Conservation (phyloP, 2,797 vertebrate species). For the Glossophaga mutica region DNA sequence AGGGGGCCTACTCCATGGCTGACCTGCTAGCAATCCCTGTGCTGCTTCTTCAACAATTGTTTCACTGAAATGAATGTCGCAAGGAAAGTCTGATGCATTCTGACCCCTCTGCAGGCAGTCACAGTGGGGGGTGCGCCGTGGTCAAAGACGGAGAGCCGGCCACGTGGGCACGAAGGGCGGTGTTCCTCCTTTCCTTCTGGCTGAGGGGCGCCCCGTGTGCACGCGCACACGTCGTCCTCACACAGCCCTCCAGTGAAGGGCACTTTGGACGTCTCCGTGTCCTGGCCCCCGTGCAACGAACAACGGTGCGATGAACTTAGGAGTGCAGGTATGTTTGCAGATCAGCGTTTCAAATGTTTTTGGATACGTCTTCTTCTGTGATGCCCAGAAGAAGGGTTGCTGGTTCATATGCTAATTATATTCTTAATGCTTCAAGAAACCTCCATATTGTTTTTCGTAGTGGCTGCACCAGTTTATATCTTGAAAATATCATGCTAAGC, state of each 20-base stretch:
- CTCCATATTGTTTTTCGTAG: neutral
- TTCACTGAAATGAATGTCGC: neutral
- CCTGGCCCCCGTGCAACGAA: neutral
- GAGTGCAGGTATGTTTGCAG: neutral
- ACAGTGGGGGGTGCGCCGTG: neutral
- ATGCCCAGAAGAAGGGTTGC: neutral
- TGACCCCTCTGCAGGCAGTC: neutral
- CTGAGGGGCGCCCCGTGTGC: rapidly evolving
- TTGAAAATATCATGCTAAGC: neutral
- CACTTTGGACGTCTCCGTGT: neutral
- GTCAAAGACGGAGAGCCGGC: neutral
- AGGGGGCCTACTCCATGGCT: neutral
- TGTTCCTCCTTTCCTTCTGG: neutral
- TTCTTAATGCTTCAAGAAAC: neutral
- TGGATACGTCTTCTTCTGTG: neutral
- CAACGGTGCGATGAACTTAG: neutral
- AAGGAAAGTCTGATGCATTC: neutral
- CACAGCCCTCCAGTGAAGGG: neutral
- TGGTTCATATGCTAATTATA: neutral
- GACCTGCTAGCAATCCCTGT: neutral
- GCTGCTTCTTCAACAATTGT: neutral
- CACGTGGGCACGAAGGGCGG: rapidly evolving
- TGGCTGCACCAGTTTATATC: neutral
- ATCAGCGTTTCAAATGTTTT: neutral
- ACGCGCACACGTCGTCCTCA: neutral